These are phyloP conservation scores for Drosophila teissieri DNA, from an alignment of 1,140 invertebrate genomes.

Conservation along the genomic window DNA sequence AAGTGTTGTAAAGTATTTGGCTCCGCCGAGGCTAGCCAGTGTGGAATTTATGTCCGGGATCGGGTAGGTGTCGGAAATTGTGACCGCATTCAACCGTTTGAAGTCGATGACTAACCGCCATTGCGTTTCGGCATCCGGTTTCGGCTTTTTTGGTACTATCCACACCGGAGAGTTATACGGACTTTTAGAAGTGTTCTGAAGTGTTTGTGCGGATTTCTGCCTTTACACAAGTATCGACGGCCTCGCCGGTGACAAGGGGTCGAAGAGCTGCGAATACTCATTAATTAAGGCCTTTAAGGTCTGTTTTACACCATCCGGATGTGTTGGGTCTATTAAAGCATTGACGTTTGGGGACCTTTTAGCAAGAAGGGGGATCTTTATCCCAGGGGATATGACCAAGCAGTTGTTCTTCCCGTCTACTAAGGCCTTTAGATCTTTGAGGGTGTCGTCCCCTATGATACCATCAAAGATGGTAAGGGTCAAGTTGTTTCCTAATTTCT, in stretches of 20 bases:
- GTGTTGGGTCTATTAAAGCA: too few relatives aligned
- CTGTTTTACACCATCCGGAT: background rate
- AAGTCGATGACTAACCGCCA: background rate
- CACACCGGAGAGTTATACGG: background rate
- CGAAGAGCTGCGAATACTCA: too few relatives aligned
- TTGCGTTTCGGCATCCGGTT: background rate
- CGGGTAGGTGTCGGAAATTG: background rate
- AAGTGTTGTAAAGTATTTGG: background rate
- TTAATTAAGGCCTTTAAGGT: too few relatives aligned
- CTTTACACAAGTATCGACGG: too few relatives aligned
- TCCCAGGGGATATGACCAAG: background rate
- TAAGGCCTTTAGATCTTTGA: background rate
- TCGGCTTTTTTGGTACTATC: too few relatives aligned
- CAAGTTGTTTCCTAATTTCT: too few relatives aligned
- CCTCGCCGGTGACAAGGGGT: too few relatives aligned
- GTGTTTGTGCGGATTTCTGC: too few relatives aligned
- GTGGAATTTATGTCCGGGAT: background rate
- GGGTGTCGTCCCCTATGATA: background rate
- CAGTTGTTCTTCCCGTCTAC: background rate
- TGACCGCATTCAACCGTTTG: background rate
- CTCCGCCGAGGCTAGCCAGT: background rate
- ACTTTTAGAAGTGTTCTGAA: background rate
- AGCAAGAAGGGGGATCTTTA: background rate
- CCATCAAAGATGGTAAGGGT: too few relatives aligned
- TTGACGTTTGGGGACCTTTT: too few relatives aligned